Conservation (phyloP, 2,797 vertebrate species). For the Acanthis flammea region DNA sequence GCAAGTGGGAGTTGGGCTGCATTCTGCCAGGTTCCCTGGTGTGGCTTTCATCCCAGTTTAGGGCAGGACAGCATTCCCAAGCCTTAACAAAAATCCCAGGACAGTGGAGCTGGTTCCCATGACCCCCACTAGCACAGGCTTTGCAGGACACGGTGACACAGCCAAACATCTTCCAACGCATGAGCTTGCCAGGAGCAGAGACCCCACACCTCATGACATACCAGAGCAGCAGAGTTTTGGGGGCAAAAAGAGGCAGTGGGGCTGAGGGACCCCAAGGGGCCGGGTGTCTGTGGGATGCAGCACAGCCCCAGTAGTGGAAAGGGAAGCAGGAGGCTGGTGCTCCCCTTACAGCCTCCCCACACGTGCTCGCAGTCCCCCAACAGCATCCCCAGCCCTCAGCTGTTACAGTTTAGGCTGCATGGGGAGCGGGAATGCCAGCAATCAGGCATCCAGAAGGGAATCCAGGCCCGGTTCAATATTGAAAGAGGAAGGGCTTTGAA, state of each 20-base stretch:
- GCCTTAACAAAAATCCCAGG: background rate
- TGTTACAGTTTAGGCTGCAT: constrained; percentile 36
- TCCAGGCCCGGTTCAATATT: constrained; percentile 32
- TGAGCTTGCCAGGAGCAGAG: background rate
- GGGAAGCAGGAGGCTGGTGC: background rate
- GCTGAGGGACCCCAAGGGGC: rapidly evolving
- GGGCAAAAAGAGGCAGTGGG: rapidly evolving
- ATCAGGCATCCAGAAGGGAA: constrained; percentile 60
- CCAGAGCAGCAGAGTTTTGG: background rate
- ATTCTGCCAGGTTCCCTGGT: background rate
- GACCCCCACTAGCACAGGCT: background rate
- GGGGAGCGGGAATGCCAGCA: constrained; percentile 19
- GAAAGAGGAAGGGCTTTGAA: constrained; percentile 62
- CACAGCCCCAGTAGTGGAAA: rapidly evolving
- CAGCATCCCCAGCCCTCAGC: constrained; percentile 19
- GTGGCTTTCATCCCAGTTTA: background rate
- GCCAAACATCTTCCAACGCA: background rate
- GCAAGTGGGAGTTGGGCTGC: background rate
- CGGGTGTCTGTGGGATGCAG: rapidly evolving
- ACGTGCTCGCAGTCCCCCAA: background rate
- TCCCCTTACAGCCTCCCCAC: background rate
- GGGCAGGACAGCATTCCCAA: background rate
- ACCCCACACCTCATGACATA: background rate
- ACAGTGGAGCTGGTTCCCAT: background rate
- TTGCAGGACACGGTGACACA: rapidly evolving